Evolutionary conservation across 2,113 vertebrate species (phyloP).

Genomic region (Rutilus rutilus): DNA sequence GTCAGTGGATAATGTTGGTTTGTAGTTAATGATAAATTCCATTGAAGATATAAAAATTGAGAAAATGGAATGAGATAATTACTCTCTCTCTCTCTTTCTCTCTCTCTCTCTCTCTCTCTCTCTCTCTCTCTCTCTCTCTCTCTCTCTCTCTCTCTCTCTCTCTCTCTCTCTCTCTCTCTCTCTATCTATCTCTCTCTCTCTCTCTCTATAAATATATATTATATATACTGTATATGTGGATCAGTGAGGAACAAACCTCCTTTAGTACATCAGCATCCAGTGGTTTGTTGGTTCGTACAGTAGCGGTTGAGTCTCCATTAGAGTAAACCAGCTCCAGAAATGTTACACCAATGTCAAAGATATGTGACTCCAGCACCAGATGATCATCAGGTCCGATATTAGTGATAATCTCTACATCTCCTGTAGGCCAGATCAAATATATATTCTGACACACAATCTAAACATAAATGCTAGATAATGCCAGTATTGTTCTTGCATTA

Average conservation of each 20-base stretch:
- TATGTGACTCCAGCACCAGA: background rate
- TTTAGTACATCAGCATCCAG: constrained; percentile 64
- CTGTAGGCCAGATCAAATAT: constrained; percentile 47
- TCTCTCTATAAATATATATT: no score
- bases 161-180: no score
- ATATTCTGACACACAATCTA: background rate
- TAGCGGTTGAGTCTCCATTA: constrained; percentile 39
- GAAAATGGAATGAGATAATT: no score
- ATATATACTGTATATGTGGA: no score
- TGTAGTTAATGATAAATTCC: no score
- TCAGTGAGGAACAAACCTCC: constrained; percentile 24
- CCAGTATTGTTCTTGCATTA: background rate
- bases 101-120: no score
- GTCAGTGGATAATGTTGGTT: no score
- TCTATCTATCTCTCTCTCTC: no score
- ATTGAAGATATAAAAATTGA: no score
- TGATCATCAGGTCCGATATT: constrained; percentile 12
- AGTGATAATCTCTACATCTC: constrained; percentile 63
- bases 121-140: no score
- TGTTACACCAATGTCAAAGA: background rate
- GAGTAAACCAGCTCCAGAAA: constrained; percentile 61
- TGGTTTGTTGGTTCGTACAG: constrained; percentile 58
- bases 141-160: no score
- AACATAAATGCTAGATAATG: background rate
- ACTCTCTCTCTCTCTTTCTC: no score